A percentile compares a stretch with the other conserved stretches of the same genome.
phyloP scores from a whole-genome alignment of 2,888 invertebrate genomes.

The Calliphora vomitoria region DNA sequence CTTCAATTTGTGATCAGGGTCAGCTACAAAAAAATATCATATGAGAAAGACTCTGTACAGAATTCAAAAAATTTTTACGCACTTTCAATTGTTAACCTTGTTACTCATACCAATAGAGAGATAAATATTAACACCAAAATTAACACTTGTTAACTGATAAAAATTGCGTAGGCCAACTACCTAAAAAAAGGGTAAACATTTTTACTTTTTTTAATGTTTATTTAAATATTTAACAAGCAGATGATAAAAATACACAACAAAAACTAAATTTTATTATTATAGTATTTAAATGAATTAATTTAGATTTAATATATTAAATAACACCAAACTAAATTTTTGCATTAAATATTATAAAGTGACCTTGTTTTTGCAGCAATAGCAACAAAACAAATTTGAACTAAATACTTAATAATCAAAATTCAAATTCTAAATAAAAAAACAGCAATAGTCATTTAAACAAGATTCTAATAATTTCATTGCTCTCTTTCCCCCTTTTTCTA shows the following conservation, averaged over 20 bases:
- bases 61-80: not conserved
- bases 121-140: not conserved
- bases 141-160: not conserved
- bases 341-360: not conserved
- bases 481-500: not conserved
- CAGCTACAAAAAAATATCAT: no score
- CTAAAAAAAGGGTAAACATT: not conserved
- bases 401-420: not conserved
- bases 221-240: not conserved
- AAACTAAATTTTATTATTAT: not conserved
- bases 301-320: constrained; percentile 1
- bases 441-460: no score
- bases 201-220: not conserved
- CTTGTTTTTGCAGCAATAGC: constrained; percentile 21
- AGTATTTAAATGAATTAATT: not conserved
- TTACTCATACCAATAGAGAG: not conserved
- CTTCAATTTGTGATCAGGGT: no score
- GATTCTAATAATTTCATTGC: not conserved
- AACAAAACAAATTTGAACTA: not conserved
- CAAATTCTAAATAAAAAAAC: not conserved
- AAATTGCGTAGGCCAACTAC: not conserved
- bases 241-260: not conserved
- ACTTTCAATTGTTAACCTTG: constrained; percentile 22
- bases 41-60: no score
- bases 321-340: not conserved